Percentiles rank a stretch among this genome's conserved stretches.
Conservation (phyloP, 2,797 vertebrate species). For the Microctenopoma lineatum region DNA sequence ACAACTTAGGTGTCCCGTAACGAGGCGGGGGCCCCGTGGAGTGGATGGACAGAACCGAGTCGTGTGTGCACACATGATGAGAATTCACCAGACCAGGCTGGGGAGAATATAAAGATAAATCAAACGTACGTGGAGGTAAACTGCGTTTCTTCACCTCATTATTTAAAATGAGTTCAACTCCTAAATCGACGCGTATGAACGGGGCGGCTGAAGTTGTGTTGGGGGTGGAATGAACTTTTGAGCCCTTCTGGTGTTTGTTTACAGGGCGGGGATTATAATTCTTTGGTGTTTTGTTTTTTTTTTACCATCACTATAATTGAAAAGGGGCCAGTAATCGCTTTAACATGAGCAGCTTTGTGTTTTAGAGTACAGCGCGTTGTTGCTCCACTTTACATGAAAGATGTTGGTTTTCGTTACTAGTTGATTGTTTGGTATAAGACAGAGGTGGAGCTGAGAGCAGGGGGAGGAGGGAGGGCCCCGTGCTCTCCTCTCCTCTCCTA, state of each 20-base stretch:
- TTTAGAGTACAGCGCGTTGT: conserved; percentile 3
- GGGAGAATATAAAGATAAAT: background rate
- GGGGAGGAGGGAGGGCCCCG: background rate
- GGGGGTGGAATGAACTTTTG: background rate
- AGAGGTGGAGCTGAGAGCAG: conserved; percentile 52
- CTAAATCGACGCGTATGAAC: background rate
- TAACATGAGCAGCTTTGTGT: background rate
- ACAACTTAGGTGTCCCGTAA: conserved; percentile 60
- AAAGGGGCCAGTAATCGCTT: conserved; percentile 4
- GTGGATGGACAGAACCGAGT: conserved; percentile 15
- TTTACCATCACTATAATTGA: background rate
- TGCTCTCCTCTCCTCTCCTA: background rate
- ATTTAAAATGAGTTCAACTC: background rate
- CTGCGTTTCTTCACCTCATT: background rate
- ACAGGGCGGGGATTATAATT: background rate
- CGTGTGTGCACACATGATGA: background rate
- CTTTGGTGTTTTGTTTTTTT: conserved; percentile 8
- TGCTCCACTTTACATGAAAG: conserved; percentile 38
- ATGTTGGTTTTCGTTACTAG: conserved; percentile 62
- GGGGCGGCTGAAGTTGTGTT: background rate
- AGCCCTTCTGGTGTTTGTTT: background rate
- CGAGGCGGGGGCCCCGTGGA: conserved; percentile 39
- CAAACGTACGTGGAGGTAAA: background rate
- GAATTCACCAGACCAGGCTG: background rate
- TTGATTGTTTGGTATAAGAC: conserved; percentile 73